A percentile compares a stretch with the other conserved stretches of the same genome.
Conservation (phyloP, 2,888 invertebrate genomes). For the Fragum whitleyi region DNA sequence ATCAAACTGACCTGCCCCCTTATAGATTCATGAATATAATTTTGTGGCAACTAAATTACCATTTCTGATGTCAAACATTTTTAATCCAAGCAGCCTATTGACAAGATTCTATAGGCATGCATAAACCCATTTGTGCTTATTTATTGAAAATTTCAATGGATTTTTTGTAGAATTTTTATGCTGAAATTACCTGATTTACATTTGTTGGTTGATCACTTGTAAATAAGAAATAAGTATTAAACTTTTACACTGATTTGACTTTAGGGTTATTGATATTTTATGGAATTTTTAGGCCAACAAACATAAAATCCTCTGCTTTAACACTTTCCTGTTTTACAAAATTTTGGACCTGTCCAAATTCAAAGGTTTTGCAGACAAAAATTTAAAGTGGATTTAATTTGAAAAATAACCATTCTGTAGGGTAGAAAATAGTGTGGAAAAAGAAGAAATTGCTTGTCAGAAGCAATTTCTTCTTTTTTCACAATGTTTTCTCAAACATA, state of each 20-base stretch:
- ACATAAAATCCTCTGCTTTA: too few species aligned
- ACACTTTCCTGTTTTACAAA: too few species aligned
- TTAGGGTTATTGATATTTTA: too few species aligned
- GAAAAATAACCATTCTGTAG: too few species aligned
- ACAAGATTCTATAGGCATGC: conserved; percentile 20
- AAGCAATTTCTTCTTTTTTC: too few species aligned
- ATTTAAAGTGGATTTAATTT: too few species aligned
- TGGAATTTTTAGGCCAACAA: too few species aligned
- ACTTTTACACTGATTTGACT: neutral
- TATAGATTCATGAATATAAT: conserved; percentile 24
- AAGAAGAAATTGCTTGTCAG: too few species aligned
- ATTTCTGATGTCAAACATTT: conserved; percentile 25
- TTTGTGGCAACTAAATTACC: conserved; percentile 33
- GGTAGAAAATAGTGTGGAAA: too few species aligned
- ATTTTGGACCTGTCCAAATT: too few species aligned
- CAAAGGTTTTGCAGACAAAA: too few species aligned
- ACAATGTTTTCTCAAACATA: too few species aligned
- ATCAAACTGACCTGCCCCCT: conserved; percentile 24
- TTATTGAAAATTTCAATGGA: conserved; percentile 21
- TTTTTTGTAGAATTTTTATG: conserved; percentile 18
- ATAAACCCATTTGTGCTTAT: conserved; percentile 28
- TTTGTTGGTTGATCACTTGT: conserved; percentile 9
- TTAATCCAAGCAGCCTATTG: conserved; percentile 19
- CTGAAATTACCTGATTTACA: conserved; percentile 13
- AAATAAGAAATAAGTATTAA: conserved; percentile 14